These are phyloP conservation scores for Dryocosmus kuriphilus DNA, from an alignment of 2,888 invertebrate genomes.

Conservation along the genomic window DNA sequence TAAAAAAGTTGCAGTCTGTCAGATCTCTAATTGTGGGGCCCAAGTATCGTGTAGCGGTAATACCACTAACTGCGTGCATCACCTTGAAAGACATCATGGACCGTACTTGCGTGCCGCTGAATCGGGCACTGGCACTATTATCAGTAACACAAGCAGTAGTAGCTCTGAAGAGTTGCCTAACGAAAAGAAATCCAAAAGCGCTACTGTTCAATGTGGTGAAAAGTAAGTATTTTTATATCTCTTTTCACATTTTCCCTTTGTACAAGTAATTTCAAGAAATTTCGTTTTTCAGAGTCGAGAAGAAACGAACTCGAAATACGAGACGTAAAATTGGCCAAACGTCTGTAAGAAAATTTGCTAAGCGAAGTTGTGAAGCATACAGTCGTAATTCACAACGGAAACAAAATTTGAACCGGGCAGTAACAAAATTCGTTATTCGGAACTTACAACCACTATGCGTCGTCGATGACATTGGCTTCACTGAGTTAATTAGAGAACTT, in stretches of 20 bases:
- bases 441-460: constrained; percentile 9
- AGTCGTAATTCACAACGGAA: background rate
- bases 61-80: too few species aligned
- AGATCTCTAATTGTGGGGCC: too few species aligned
- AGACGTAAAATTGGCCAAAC: background rate
- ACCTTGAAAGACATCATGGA: too few species aligned
- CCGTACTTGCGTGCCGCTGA: too few species aligned
- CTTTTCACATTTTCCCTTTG: background rate
- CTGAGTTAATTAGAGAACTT: constrained; percentile 2
- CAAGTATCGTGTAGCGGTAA: too few species aligned
- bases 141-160: too few species aligned
- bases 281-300: background rate
- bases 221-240: background rate
- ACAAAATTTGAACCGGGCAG: constrained; percentile 20
- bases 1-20: too few species aligned
- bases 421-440: constrained; percentile 19
- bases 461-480: constrained; percentile 8
- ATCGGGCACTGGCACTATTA: too few species aligned
- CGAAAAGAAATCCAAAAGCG: too few species aligned
- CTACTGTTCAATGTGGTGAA: too few species aligned
- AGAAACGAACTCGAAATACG: background rate
- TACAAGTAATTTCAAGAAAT: background rate
- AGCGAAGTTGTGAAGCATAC: background rate
- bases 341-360: background rate
- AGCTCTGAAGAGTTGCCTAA: too few species aligned